A percentile compares a stretch with the other conserved stretches of the same genome.
Conservation (phyloP, 2,113 vertebrate genomes). For the Clarias macrocephalus region DNA sequence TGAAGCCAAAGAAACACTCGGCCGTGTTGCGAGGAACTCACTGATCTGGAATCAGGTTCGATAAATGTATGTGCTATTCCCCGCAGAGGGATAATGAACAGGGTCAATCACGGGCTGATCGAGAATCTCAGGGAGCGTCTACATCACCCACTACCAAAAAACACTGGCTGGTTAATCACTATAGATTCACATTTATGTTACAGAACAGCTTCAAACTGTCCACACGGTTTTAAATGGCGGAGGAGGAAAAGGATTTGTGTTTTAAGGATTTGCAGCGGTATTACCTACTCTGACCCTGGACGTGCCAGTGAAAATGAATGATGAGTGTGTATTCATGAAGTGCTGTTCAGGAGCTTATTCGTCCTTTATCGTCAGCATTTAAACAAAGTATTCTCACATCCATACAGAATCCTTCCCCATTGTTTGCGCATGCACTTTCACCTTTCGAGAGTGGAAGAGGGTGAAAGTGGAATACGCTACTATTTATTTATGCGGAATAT, state of each 20-base stretch:
- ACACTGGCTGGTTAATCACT: neutral
- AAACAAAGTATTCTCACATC: neutral
- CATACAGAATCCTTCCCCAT: neutral
- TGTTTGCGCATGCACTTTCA: neutral
- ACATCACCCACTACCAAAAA: neutral
- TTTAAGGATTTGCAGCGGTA: conserved; percentile 14
- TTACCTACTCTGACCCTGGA: neutral
- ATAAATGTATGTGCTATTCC: neutral
- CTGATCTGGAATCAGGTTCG: conserved; percentile 34
- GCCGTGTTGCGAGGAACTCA: neutral
- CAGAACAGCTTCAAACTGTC: neutral
- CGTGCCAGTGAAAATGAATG: neutral
- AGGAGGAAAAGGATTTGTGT: conserved; percentile 1
- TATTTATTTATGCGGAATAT: neutral
- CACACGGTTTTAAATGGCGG: neutral
- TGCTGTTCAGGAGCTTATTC: neutral
- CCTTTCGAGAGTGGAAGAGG: neutral
- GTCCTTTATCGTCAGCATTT: neutral
- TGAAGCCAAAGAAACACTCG: conserved; percentile 19
- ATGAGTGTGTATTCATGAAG: conserved; percentile 1
- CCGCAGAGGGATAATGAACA: neutral
- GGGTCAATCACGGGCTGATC: conserved; percentile 9
- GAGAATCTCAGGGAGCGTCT: neutral
- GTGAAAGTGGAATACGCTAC: neutral
- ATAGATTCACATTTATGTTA: neutral